phyloP scores from a whole-genome alignment of 30 jellyfish, hydroid and myxozoan genomes.

The Hydra vulgaris region DNA sequence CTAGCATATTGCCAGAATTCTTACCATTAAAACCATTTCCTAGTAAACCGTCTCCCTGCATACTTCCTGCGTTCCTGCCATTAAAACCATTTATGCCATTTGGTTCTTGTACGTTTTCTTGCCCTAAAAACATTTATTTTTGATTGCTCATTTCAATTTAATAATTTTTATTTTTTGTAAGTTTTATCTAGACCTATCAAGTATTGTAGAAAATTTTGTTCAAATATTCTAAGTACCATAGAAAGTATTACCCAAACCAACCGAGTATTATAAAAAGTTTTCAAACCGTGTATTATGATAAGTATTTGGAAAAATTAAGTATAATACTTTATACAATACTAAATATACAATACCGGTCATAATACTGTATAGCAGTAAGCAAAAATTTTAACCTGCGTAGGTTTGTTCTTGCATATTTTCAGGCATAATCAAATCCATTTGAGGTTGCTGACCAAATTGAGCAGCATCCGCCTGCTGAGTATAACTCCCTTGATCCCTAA shows the following conservation, averaged over 20 bases:
- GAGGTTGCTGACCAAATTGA: slow-evolving; percentile 28
- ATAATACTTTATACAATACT: too few relatives aligned
- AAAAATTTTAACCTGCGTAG: background rate
- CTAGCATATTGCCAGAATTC: background rate
- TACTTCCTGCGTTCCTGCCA: background rate
- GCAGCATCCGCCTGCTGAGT: slow-evolving; percentile 27
- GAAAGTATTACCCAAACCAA: too few relatives aligned
- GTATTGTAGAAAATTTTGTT: too few relatives aligned
- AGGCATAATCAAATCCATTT: slow-evolving; percentile 23
- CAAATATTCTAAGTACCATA: too few relatives aligned
- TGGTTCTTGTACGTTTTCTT: background rate
- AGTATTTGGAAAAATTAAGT: too few relatives aligned
- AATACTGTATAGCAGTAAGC: too few relatives aligned
- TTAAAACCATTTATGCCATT: background rate
- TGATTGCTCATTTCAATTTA: too few relatives aligned
- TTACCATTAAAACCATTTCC: background rate
- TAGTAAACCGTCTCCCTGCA: background rate
- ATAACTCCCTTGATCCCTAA: background rate
- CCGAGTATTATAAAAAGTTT: too few relatives aligned
- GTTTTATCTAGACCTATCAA: too few relatives aligned
- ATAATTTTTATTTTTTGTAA: too few relatives aligned
- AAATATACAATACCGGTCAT: too few relatives aligned
- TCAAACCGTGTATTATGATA: too few relatives aligned
- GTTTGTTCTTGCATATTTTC: background rate
- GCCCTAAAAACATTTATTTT: background rate